A percentile compares a stretch with the other conserved stretches of the same genome.
Conservation (phyloP, 2,797 vertebrate species). For the Lagorchestes hirsutus region DNA sequence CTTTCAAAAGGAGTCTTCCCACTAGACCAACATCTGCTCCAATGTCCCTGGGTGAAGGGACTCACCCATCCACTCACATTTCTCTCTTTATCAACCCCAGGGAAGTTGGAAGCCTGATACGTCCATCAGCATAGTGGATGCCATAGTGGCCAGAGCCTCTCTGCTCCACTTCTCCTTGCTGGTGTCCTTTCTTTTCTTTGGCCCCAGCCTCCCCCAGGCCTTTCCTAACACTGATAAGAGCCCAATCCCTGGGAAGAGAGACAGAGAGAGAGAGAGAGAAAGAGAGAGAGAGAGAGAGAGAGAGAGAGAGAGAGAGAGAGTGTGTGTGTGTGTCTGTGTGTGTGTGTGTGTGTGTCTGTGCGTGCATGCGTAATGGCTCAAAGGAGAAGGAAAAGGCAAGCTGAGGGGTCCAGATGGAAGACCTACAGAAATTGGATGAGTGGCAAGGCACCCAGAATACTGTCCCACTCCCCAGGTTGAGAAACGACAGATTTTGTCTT, state of each 20-base stretch:
- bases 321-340: too few relatives aligned
- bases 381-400: slow-evolving; percentile 35
- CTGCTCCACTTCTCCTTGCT: background rate
- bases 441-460: slow-evolving; percentile 7
- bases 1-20: background rate
- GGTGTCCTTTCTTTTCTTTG: background rate
- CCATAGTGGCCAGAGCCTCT: background rate
- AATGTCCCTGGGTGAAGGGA: background rate
- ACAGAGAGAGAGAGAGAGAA: too few relatives aligned
- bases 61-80: background rate
- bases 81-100: background rate
- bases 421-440: slow-evolving; percentile 33
- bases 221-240: slow-evolving; percentile 17
- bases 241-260: background rate
- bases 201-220: background rate
- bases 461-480: slow-evolving; percentile 5
- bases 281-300: too few relatives aligned
- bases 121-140: background rate
- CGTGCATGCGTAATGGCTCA: background rate
- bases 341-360: too few relatives aligned
- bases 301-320: too few relatives aligned
- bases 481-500: slow-evolving; percentile 39
- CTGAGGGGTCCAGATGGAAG: background rate
- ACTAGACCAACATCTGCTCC: background rate
- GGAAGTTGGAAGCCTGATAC: background rate